These are phyloP conservation scores for Dendrocincla fuliginosa DNA, from an alignment of 2,797 vertebrate genomes.

Conservation along the genomic window DNA sequence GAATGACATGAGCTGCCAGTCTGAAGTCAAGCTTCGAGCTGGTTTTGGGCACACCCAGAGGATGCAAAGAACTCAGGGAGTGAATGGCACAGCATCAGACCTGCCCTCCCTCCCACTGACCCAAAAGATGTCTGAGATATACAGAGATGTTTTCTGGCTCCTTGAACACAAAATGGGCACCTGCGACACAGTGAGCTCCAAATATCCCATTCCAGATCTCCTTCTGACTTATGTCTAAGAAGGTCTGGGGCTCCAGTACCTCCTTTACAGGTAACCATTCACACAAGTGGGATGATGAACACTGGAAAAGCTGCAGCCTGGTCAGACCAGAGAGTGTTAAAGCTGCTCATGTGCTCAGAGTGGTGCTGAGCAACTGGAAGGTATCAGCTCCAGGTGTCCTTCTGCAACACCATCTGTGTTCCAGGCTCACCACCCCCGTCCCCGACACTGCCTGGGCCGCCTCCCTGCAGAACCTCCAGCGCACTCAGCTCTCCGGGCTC, in stretches of 20 bases:
- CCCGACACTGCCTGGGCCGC: fast-evolving
- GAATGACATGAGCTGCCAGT: conserved; percentile 15
- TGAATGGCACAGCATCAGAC: not conserved
- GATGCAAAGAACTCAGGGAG: not conserved
- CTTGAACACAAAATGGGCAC: not conserved
- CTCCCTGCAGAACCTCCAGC: not conserved
- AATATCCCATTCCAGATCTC: not conserved
- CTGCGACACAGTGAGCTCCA: fast-evolving
- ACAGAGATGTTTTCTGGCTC: not conserved
- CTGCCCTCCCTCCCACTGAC: not conserved
- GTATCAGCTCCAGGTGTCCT: not conserved
- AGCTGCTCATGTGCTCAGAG: not conserved
- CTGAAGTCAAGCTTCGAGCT: not conserved
- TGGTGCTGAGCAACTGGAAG: not conserved
- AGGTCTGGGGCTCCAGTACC: not conserved
- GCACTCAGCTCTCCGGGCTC: fast-evolving
- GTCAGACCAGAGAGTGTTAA: not conserved
- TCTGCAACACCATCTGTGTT: not conserved
- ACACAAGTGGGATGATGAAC: not conserved
- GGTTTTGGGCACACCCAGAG: not conserved
- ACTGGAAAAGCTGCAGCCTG: not conserved
- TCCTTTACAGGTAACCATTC: not conserved
- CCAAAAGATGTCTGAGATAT: fast-evolving
- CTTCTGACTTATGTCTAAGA: not conserved
- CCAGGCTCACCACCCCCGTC: not conserved